These are phyloP conservation scores for Climacteris rufus DNA, from an alignment of 2,113 vertebrate species.

Conservation along the genomic window DNA sequence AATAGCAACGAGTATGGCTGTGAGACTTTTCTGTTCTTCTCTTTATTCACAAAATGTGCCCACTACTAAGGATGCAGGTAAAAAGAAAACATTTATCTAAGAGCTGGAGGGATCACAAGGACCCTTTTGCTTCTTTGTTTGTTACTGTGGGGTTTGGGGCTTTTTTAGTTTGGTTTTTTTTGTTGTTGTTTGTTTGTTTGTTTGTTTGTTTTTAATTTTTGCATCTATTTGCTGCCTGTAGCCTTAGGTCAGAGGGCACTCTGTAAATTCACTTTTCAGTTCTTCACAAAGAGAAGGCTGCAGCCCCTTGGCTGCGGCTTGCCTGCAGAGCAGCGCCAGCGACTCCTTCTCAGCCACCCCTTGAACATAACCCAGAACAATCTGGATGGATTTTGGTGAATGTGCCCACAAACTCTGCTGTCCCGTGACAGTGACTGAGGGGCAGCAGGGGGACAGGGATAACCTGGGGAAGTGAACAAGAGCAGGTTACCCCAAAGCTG, in stretches of 20 bases:
- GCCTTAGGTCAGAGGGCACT: not conserved
- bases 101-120: not conserved
- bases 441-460: fast-evolving
- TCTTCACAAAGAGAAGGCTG: not conserved
- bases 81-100: not conserved
- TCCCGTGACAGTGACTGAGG: not conserved
- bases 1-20: not conserved
- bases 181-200: not conserved
- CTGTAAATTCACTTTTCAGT: not conserved
- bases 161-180: not conserved
- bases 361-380: fast-evolving
- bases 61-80: not conserved
- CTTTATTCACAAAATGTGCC: not conserved
- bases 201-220: not conserved
- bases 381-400: not conserved
- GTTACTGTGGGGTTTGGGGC: no score
- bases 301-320: not conserved
- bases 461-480: not conserved
- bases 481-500: not conserved
- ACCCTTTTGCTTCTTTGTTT: fast-evolving
- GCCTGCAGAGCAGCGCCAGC: not conserved
- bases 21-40: not conserved
- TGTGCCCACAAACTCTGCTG: not conserved
- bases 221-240: not conserved
- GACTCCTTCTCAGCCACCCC: not conserved